Evolutionary conservation across 2,113 vertebrate genomes (phyloP).

Genomic region (Phaethornis superciliosus): DNA sequence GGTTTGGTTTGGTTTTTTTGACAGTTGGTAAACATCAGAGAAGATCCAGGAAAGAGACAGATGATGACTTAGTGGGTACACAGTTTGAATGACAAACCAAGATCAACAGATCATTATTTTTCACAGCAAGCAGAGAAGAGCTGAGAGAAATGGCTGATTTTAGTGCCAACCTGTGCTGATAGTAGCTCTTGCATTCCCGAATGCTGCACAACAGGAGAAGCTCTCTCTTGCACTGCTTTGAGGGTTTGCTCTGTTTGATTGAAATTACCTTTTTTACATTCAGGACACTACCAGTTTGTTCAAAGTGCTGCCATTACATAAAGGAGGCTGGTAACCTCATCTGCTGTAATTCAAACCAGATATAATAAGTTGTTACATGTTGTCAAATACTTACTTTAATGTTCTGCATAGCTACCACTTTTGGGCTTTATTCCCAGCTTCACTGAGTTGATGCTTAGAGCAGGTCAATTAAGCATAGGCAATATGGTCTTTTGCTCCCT

Average conservation of each 20-base stretch:
- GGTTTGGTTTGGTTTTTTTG: neutral
- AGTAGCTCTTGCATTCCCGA: slow-evolving; percentile 11
- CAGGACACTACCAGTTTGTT: neutral
- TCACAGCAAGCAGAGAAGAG: slow-evolving; percentile 59
- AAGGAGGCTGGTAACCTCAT: neutral
- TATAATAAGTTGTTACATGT: neutral
- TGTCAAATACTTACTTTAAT: neutral
- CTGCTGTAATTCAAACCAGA: neutral
- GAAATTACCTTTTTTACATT: neutral
- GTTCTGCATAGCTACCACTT: neutral
- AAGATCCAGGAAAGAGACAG: slow-evolving; percentile 44
- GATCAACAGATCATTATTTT: slow-evolving; percentile 72
- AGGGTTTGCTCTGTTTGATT: neutral
- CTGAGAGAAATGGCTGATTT: slow-evolving; percentile 24
- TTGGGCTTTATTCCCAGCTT: neutral
- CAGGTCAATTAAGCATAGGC: neutral
- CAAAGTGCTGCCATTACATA: neutral
- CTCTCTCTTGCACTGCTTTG: neutral
- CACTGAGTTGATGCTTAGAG: neutral
- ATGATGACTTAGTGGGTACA: slow-evolving; percentile 44
- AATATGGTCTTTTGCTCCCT: accelerated
- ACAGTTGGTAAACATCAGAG: neutral
- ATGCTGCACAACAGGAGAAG: neutral
- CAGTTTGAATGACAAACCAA: slow-evolving; percentile 65
- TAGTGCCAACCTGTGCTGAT: slow-evolving; percentile 17